Base-by-base conservation (phyloP, 2,888 invertebrate genomes). In the Ctena decussata region DNA sequence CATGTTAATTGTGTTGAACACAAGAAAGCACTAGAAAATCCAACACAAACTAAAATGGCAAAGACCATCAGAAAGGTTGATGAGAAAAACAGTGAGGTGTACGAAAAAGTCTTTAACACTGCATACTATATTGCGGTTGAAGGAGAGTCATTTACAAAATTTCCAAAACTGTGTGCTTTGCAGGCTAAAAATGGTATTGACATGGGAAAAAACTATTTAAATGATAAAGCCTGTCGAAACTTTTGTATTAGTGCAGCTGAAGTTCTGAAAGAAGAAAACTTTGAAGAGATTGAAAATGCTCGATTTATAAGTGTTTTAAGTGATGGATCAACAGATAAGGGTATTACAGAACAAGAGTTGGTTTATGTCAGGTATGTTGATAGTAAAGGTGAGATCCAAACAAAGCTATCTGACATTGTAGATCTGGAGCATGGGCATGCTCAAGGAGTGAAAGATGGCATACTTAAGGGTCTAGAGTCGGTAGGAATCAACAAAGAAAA, bases 61-160 rank as follows among this genome's bases (percentile, higher is more conserved):
- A 79, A 70, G 65, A 70, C 35, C 69, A 1, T 57, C 24, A 72
- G 71, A 69, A 79, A 78, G 46, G 32, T 44, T 57, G 75, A 83
- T 35, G 82, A 57, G n/a, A 21, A 69, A 32, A 73, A 65, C 46
- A 72, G 35, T 24, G 27, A 24, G 18, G 5, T 44, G 24, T 76
- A 70, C 76, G 74, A 71, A 57, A 24, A 71, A 32, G 27, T 78
- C 6, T 72, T 85, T 35, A 85, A 79, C 39, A 85, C 82, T 60
- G 76, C 82, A 15, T 85, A 82, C 37, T 82, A 49, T 27, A 41
- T 85, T 39, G 82, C 85, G 18, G 24, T 15, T 37, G 79, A 85
- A 76, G 46, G 60, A 46, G 79, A 77, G 24, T 37, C 82, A 30
- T 82, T 85, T 39, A n/a, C 18, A 24, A 76, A 82, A 27, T 85